Base-by-base conservation (phyloP, 2,113 vertebrate genomes). In the Echinops telfairi region DNA sequence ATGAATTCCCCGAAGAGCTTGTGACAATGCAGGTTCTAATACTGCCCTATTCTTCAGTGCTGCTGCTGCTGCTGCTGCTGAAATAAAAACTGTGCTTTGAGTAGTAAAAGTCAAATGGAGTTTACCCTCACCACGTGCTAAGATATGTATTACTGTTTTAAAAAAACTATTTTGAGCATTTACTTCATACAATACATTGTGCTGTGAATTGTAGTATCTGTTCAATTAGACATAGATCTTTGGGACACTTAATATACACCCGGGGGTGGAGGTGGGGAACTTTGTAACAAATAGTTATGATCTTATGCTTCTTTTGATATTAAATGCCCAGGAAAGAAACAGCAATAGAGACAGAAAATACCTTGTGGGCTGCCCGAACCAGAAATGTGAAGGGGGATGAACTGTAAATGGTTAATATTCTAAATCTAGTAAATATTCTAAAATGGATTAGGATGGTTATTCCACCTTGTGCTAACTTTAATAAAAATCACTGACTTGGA, bases 11-110 rank as follows among this genome's bases (percentile, higher is more conserved):
- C 38, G 33, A 86, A 33, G 8, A 73, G 31, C 78, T 92, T 90
- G 43, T n/a, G 36, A 92, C 91, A 96, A 31, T 91, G 9, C 31
- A 84, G 20, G 60, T 66, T 92, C 75, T 88, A 64, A 78, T 88
- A 87, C 15, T 89, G 73, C 47, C 3, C 12, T 89, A 40, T n/a
- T 73, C 71, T 81, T n/a, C 12, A 9, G 12, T 78, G 62, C 64
- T n/a, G 40, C 23, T 86, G 16, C 58, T 31, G 38, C 31, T 86
- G 29, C 6, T 64, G 12, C 10, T 66, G 10, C 23, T 93, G 2
- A 25, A 75, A 40, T 66, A 27, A 20, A 57, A 31, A 80, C 70
- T 47, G 88, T 7, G 81, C 25, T 82, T 11, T 17, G 75, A 75
- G n/a, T 38, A 94, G 20, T 53, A 92, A 77, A 58, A 73, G 12